A percentile compares a stretch with the other conserved stretches of the same genome.
These are phyloP conservation scores for Camponotus pennsylvanicus DNA, from an alignment of 1,140 invertebrate species.

Conservation along the genomic window DNA sequence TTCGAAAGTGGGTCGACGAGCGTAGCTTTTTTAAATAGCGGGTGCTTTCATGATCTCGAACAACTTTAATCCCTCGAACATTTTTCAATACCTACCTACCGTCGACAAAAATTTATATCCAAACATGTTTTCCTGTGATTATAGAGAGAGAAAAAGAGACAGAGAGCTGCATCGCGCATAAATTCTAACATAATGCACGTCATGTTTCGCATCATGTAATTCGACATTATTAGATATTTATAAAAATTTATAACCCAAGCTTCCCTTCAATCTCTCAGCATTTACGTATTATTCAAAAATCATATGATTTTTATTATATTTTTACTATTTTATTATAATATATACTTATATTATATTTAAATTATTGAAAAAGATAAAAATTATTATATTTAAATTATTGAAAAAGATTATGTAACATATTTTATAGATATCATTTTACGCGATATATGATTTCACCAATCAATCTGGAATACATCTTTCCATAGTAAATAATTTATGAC, in stretches of 20 bases:
- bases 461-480: neutral
- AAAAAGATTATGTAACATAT: neutral
- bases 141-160: neutral
- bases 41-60: slow-evolving; percentile 38
- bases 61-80: slow-evolving; percentile 50
- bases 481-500: neutral
- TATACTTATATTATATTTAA: neutral
- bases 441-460: neutral
- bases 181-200: neutral
- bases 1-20: slow-evolving; percentile 53
- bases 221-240: slow-evolving; percentile 10
- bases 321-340: neutral
- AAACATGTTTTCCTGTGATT: slow-evolving; percentile 26
- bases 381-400: neutral
- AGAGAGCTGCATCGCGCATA: neutral
- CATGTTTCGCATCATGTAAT: neutral
- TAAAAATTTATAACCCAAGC: neutral
- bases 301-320: neutral
- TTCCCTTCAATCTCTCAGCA: neutral
- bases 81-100: slow-evolving; percentile 47
- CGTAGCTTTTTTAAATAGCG: slow-evolving; percentile 57
- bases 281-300: slow-evolving; percentile 6
- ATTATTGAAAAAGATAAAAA: neutral
- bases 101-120: slow-evolving; percentile 50
- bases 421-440: neutral